A percentile compares a stretch with the other conserved stretches of the same genome.
Evolutionary conservation across 2,797 vertebrate species (phyloP).

Genomic region (Myotis daubentonii): DNA sequence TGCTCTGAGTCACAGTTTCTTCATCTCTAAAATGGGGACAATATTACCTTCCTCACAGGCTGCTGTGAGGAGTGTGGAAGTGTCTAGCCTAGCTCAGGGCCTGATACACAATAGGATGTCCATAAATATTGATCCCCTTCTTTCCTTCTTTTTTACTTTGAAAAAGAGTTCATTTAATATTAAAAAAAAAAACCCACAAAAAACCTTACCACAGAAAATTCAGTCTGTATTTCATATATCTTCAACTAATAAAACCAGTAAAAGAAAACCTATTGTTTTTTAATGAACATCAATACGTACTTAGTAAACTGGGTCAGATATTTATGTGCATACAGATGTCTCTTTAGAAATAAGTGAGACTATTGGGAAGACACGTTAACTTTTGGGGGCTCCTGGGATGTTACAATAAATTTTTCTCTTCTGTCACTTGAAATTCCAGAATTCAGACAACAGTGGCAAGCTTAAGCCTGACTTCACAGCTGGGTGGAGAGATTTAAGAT

Average conservation of each 20-base stretch:
- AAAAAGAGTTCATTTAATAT: constrained; percentile 46
- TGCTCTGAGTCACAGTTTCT: neutral
- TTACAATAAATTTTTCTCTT: neutral
- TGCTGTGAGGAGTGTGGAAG: neutral
- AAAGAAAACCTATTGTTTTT: constrained; percentile 41
- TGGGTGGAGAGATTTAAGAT: neutral
- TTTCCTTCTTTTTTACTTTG: neutral
- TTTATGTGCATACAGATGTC: neutral
- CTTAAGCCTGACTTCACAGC: neutral
- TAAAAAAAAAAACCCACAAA: neutral
- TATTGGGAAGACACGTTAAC: neutral
- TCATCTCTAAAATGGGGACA: neutral
- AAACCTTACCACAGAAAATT: neutral
- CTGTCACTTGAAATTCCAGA: neutral
- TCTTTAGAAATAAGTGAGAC: constrained; percentile 35
- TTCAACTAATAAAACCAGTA: constrained; percentile 9
- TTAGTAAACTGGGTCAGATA: constrained; percentile 22
- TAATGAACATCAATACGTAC: neutral
- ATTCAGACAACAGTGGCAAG: neutral
- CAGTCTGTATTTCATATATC: neutral
- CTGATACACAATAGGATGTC: neutral
- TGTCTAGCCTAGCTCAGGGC: neutral
- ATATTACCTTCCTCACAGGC: neutral
- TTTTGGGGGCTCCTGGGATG: neutral
- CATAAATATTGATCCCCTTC: neutral